Conservation (phyloP, 64 coral and sea anemone genomes). For the Exaiptasia diaphana region DNA sequence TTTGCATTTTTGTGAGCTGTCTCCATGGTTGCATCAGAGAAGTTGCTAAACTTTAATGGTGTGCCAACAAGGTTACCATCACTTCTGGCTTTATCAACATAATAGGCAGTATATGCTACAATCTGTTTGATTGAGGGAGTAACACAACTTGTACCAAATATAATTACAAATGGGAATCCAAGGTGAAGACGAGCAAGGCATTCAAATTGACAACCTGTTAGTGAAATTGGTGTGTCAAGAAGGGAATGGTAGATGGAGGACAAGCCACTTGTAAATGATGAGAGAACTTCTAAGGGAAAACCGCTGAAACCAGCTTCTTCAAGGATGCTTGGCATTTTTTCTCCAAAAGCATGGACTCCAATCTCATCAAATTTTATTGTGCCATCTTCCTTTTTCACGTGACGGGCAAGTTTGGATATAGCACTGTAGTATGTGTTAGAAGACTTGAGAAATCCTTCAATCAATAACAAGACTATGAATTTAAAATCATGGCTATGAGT, state of each 20-base stretch:
- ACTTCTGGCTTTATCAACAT: slow-evolving; percentile 24
- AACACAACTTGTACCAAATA: slow-evolving; percentile 1
- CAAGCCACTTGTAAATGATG: slow-evolving; percentile 20
- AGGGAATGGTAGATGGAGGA: slow-evolving; percentile 8
- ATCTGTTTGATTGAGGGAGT: slow-evolving; percentile 35
- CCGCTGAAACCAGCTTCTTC: slow-evolving; percentile 23
- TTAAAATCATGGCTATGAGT: no score
- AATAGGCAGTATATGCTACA: slow-evolving; percentile 15
- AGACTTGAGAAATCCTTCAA: not conserved
- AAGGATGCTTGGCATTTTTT: slow-evolving; percentile 20
- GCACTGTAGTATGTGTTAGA: no score
- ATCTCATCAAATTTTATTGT: slow-evolving; percentile 39
- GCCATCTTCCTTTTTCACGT: not conserved
- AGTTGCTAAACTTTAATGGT: not conserved
- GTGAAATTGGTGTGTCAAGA: slow-evolving; percentile 9
- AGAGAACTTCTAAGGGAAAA: slow-evolving; percentile 13
- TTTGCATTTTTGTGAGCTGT: slow-evolving; percentile 29
- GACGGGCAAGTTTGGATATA: slow-evolving; percentile 7
- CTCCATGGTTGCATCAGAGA: slow-evolving; percentile 31
- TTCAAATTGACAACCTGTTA: slow-evolving; percentile 15
- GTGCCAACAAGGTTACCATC: slow-evolving; percentile 36
- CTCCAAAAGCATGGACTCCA: slow-evolving; percentile 33
- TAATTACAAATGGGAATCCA: not conserved
- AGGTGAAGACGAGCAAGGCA: not conserved
- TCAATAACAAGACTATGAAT: not conserved